phyloP scores from a whole-genome alignment of 1,140 invertebrate genomes.

The Melipona quadrifasciata region DNA sequence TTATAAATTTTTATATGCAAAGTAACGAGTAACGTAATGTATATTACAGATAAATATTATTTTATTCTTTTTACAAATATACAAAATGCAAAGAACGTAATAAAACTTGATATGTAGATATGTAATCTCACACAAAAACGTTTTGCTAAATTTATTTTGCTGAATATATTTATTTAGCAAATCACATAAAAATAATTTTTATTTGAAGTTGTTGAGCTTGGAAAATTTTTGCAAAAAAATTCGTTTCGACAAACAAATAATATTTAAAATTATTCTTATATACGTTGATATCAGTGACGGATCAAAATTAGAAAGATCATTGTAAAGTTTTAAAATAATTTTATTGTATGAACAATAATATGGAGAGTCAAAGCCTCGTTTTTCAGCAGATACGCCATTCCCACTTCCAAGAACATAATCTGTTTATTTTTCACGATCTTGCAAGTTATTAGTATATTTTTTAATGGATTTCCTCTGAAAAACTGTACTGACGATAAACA shows the following conservation, averaged over 20 bases:
- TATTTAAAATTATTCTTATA: not conserved
- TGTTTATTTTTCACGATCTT: not conserved
- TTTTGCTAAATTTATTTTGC: not conserved
- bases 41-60: not conserved
- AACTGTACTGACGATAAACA: not conserved
- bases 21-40: not conserved
- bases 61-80: conserved; percentile 8
- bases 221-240: not conserved
- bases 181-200: not conserved
- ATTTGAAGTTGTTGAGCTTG: not conserved
- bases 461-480: not conserved
- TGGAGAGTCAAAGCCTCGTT: conserved; percentile 53
- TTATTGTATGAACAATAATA: conserved; percentile 67
- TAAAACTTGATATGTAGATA: not conserved
- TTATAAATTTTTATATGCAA: not conserved
- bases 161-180: not conserved
- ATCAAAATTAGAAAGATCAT: conserved; percentile 37
- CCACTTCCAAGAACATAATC: conserved; percentile 24
- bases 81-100: not conserved
- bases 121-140: not conserved
- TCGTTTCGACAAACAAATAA: not conserved
- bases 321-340: conserved; percentile 58
- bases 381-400: conserved; percentile 27
- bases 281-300: not conserved
- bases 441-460: not conserved